Conservation (phyloP, 2,113 vertebrate species). For the Megaptera novaeangliae region DNA sequence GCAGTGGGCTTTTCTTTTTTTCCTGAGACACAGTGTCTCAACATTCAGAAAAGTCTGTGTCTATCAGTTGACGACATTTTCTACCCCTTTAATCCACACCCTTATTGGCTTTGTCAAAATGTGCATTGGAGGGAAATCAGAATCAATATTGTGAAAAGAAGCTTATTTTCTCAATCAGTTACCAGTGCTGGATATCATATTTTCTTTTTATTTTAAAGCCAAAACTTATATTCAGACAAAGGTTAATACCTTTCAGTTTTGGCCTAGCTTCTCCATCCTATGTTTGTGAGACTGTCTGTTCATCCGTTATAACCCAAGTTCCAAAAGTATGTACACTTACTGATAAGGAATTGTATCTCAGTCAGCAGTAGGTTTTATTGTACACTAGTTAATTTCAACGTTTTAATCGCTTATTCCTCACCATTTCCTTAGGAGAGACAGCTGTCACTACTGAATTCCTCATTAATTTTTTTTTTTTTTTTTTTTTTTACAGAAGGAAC, state of each 20-base stretch:
- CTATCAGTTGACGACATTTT: background rate
- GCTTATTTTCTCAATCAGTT: background rate
- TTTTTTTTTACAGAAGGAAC: background rate
- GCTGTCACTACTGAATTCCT: background rate
- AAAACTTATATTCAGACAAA: background rate
- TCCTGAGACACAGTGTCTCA: background rate
- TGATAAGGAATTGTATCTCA: background rate
- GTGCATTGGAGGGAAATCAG: background rate
- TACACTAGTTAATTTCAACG: background rate
- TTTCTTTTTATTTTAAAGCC: background rate
- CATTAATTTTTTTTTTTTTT: background rate
- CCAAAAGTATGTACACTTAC: background rate
- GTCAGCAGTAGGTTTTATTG: background rate
- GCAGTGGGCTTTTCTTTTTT: background rate
- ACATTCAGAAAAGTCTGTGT: background rate
- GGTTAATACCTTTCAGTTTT: background rate
- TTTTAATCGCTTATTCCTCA: background rate
- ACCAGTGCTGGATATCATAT: background rate
- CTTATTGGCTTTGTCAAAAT: constrained; percentile 29
- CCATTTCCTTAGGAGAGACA: background rate
- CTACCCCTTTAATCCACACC: background rate
- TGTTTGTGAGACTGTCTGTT: background rate
- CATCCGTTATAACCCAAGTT: background rate
- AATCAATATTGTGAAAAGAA: background rate
- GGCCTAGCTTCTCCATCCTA: background rate